phyloP scores from a whole-genome alignment of 1,140 invertebrate genomes.

The Propsilocerus akamusi region DNA sequence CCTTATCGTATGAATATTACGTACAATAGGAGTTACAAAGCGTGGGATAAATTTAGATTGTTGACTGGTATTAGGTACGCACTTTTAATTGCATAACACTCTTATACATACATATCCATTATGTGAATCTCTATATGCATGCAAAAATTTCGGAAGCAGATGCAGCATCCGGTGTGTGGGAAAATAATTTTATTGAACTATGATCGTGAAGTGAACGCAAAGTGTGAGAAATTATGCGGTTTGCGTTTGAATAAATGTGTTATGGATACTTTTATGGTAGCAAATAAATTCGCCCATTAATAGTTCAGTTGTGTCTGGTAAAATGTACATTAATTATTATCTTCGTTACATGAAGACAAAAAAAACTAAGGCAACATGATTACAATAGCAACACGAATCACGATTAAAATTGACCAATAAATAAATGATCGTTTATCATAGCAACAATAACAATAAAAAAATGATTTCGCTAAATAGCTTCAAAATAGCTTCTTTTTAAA shows the following conservation, averaged over 20 bases:
- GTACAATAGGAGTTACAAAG: too few species aligned
- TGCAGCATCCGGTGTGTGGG: neutral
- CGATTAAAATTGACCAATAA: too few species aligned
- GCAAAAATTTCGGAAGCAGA: neutral
- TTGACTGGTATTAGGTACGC: neutral
- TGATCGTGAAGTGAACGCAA: too few species aligned
- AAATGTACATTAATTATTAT: too few species aligned
- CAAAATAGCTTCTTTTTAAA: slow-evolving; percentile 1
- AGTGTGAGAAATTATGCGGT: too few species aligned
- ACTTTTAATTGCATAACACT: neutral
- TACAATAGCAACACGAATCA: too few species aligned
- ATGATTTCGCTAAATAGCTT: neutral
- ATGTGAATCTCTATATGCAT: neutral
- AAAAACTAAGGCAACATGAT: too few species aligned
- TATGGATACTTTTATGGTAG: too few species aligned
- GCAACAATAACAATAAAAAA: neutral
- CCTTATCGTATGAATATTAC: neutral
- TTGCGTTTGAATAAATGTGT: too few species aligned
- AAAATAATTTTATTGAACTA: neutral
- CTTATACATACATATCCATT: neutral
- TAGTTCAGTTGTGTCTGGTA: too few species aligned
- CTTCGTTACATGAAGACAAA: too few species aligned
- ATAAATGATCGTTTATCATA: slow-evolving; percentile 1
- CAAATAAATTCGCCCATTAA: too few species aligned
- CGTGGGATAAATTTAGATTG: slow-evolving; percentile 1